Evolutionary conservation across 2,888 invertebrate species (phyloP), one percentile per base, ranked within the genome.

Genomic region (Sinodicranocentrus sp.): DNA sequence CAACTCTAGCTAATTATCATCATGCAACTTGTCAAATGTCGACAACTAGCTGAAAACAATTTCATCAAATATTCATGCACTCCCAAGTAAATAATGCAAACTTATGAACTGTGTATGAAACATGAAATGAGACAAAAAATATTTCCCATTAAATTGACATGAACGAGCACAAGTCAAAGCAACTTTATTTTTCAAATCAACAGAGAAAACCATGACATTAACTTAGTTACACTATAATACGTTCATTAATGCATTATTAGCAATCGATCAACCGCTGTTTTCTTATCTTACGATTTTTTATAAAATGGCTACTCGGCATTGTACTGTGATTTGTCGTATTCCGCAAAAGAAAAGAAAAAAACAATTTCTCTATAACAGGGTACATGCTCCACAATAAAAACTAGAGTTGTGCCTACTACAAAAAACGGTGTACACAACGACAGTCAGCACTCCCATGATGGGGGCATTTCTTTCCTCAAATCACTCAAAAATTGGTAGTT

Each of bases 251-350:
- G 63, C 76, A 43, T 54, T 26, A 57, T 43, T 21, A 76, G 26
- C 57, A 61, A 61, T 68, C 48, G 44, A 21, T 57, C 33, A 57
- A 71, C 33, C 33, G 54, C 13, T 19, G 19, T 39, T 44, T 15
- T 54, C 15, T 61, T 71, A 65, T 59, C 52, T 71, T 80, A 65
- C 72, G 44, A 26, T 54, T 54, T 61, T 63, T 67, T 39, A 43
- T 63, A 70, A 63, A 82, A 82, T 82, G 82, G 82, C 82, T 82
- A 82, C 76, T 76, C 71, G 72, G 71, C 83, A 77, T 83, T 83
- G 83, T 83, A 83, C 83, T 83, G 71, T 83, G 83, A 83, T 83
- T 83, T 83, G 83, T 83, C 83, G 77, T 83, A 72, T 72, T 83
- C 21, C 83, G 83, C 83, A 83, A 77, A 59, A 13, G 33, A 83